phyloP scores from a whole-genome alignment of 2,797 vertebrate genomes.

The Alca torda region DNA sequence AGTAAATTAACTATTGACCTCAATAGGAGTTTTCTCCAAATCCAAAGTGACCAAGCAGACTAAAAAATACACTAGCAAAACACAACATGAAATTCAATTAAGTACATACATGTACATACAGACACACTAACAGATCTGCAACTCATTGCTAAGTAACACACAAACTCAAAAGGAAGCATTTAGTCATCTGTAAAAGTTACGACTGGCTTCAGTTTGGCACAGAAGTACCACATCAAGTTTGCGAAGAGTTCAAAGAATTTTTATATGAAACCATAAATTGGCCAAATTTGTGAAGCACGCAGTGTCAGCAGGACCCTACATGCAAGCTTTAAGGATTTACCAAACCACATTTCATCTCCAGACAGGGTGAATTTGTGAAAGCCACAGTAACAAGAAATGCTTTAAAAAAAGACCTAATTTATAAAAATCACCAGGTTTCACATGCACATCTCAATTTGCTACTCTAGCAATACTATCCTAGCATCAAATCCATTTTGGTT shows the following conservation, averaged over 20 bases:
- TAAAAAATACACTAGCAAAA: background rate
- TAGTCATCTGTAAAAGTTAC: background rate
- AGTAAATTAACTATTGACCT: background rate
- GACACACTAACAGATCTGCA: background rate
- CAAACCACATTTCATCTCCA: background rate
- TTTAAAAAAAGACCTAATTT: background rate
- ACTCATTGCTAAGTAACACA: background rate
- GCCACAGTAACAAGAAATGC: background rate
- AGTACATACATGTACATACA: background rate
- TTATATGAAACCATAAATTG: background rate
- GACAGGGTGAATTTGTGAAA: background rate
- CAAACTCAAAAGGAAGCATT: background rate
- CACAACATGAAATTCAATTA: background rate
- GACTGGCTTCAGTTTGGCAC: background rate
- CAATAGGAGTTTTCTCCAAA: background rate
- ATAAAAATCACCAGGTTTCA: background rate
- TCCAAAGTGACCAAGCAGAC: background rate
- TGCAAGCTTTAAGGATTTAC: background rate
- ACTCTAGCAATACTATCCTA: background rate
- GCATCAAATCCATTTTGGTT: background rate
- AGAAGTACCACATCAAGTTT: background rate
- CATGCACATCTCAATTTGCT: background rate
- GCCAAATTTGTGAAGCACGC: background rate
- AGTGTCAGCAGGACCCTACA: background rate
- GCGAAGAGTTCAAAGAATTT: background rate